These are phyloP conservation scores for Patagioenas fasciata DNA, from an alignment of 2,113 vertebrate species.

Conservation along the genomic window DNA sequence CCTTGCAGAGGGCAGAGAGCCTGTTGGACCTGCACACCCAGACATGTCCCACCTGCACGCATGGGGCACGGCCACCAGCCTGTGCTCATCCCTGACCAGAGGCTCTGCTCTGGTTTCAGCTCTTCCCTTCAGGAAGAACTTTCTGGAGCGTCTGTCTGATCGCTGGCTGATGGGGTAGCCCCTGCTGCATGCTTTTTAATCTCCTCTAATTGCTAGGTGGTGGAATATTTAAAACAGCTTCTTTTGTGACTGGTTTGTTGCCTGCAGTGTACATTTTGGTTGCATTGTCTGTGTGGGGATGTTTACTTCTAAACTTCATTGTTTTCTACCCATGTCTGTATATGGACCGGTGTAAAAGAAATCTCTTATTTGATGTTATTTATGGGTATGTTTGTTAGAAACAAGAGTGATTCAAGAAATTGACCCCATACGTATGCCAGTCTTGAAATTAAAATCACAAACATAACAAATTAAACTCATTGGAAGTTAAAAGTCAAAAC, in stretches of 20 bases:
- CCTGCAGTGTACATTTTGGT: not conserved
- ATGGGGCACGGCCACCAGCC: accelerated
- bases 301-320: not conserved
- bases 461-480: not conserved
- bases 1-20: accelerated
- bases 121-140: not conserved
- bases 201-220: not conserved
- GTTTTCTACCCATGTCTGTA: not conserved
- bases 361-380: not conserved
- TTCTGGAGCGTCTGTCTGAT: not conserved
- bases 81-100: not conserved
- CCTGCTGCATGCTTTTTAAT: not conserved
- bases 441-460: not conserved
- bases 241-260: not conserved
- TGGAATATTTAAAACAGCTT: not conserved
- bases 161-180: accelerated
- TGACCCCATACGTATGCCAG: not conserved
- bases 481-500: too few relatives aligned
- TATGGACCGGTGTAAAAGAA: not conserved
- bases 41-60: not conserved
- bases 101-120: not conserved
- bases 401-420: not conserved
- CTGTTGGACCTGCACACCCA: accelerated
- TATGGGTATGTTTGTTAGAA: not conserved
- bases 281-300: not conserved